phyloP scores from a whole-genome alignment of 2,797 vertebrate species.

The Nasua narica region DNA sequence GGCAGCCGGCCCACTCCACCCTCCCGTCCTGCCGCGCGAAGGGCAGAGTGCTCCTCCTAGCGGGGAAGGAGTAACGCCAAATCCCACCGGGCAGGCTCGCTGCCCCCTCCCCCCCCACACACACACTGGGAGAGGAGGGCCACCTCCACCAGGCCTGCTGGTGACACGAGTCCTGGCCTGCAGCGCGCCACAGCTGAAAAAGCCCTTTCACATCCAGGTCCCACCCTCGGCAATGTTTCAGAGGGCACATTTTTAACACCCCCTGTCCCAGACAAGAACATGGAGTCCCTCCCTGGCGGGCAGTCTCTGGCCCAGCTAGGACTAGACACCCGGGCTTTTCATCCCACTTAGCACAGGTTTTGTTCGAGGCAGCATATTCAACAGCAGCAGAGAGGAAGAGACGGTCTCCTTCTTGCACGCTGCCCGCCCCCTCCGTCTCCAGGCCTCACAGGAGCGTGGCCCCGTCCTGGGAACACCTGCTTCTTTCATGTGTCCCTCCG shows the following conservation, averaged over 20 bases:
- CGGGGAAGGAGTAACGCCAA: neutral
- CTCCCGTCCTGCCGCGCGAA: neutral
- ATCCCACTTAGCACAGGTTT: neutral
- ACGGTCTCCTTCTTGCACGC: neutral
- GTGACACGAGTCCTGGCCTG: rapidly evolving
- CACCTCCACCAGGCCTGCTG: rapidly evolving
- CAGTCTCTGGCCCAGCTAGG: neutral
- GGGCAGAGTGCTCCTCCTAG: conserved; percentile 57
- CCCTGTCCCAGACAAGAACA: conserved; percentile 38
- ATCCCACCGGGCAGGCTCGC: neutral
- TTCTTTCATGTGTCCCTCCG: neutral
- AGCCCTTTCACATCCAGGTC: neutral
- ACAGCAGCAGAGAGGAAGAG: neutral
- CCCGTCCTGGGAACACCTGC: neutral
- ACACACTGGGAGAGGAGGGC: rapidly evolving
- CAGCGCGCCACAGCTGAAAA: neutral
- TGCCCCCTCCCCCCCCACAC: neutral
- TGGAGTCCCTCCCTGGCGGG: neutral
- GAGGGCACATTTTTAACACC: neutral
- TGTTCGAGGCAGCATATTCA: neutral
- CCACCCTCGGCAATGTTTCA: neutral
- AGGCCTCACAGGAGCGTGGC: neutral
- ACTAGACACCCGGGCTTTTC: neutral
- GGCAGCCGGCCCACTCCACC: neutral
- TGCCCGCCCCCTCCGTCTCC: neutral